A percentile compares a stretch with the other conserved stretches of the same genome.
phyloP scores from a whole-genome alignment of 2,888 invertebrate species.

The Nymphalis urticae region DNA sequence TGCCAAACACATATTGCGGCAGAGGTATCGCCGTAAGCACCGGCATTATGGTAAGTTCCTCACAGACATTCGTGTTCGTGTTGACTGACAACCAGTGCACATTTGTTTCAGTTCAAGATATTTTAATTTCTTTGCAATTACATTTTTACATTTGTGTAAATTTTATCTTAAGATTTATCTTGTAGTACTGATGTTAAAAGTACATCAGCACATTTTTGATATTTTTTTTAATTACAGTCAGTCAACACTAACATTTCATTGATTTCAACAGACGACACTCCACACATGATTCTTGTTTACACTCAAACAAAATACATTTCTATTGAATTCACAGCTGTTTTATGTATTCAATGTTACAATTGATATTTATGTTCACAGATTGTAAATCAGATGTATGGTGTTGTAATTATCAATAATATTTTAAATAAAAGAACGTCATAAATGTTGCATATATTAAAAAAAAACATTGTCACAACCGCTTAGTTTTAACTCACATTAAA shows the following conservation, averaged over 20 bases:
- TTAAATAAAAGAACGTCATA: slow-evolving; percentile 13
- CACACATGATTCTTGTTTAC: slow-evolving; percentile 66
- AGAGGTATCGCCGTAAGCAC: slow-evolving; percentile 99
- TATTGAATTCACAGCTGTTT: slow-evolving; percentile 51
- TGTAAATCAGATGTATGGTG: slow-evolving; percentile 32
- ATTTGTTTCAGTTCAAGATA: slow-evolving; percentile 17
- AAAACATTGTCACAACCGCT: slow-evolving; percentile 51
- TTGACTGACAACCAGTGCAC: slow-evolving; percentile 64
- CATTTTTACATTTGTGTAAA: neutral
- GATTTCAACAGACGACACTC: slow-evolving; percentile 66
- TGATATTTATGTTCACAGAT: slow-evolving; percentile 40
- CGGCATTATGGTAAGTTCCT: slow-evolving; percentile 97
- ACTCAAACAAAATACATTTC: slow-evolving; percentile 45
- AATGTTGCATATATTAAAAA: slow-evolving; percentile 39
- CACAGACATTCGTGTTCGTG: slow-evolving; percentile 66
- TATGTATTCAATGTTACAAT: slow-evolving; percentile 53
- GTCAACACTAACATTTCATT: slow-evolving; percentile 69
- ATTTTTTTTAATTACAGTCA: slow-evolving; percentile 50
- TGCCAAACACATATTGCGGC: slow-evolving; percentile 99
- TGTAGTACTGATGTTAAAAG: no score
- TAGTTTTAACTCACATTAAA: slow-evolving; percentile 53
- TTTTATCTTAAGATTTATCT: no score
- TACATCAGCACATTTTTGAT: neutral
- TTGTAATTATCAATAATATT: slow-evolving; percentile 26
- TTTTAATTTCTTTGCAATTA: slow-evolving; percentile 5